Conservation (phyloP, 2,888 invertebrate genomes). For the Drosophila nr. fundita region DNA sequence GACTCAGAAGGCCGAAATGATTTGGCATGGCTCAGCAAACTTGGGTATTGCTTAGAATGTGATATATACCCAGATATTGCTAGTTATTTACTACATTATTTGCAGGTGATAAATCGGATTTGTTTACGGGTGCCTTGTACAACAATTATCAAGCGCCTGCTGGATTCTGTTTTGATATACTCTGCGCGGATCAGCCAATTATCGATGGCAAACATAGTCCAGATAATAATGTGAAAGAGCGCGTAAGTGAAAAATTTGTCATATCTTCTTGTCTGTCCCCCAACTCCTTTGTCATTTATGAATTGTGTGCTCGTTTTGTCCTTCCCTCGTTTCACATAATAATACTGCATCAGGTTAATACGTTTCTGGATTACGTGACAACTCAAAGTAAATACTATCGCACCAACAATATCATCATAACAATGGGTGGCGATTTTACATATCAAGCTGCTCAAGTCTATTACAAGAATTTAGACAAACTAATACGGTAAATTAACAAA, state of each 20-base stretch:
- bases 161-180: constrained; percentile 96
- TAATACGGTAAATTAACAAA: constrained; percentile 87
- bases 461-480: constrained; percentile 93
- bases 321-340: constrained; percentile 6
- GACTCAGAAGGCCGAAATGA: constrained; percentile 90
- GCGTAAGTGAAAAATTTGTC: constrained; percentile 86
- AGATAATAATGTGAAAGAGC: constrained; percentile 92
- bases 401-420: constrained; percentile 91
- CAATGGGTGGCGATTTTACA: constrained; percentile 97
- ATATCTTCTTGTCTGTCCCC: constrained; percentile 1
- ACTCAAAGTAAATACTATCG: constrained; percentile 87
- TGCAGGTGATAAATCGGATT: constrained; percentile 83
- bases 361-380: constrained; percentile 87
- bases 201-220: constrained; percentile 92
- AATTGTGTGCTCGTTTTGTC: constrained; percentile 29
- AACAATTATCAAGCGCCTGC: constrained; percentile 94
- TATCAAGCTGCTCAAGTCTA: constrained; percentile 93
- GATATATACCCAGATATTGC: no score
- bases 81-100: neutral
- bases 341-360: constrained; percentile 72
- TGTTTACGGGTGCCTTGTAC: constrained; percentile 94
- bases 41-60: constrained; percentile 86
- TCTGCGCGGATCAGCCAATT: constrained; percentile 94
- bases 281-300: constrained; percentile 15
- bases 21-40: constrained; percentile 92